phyloP scores from a whole-genome alignment of 2,888 invertebrate genomes.

The Ophion ellenae region DNA sequence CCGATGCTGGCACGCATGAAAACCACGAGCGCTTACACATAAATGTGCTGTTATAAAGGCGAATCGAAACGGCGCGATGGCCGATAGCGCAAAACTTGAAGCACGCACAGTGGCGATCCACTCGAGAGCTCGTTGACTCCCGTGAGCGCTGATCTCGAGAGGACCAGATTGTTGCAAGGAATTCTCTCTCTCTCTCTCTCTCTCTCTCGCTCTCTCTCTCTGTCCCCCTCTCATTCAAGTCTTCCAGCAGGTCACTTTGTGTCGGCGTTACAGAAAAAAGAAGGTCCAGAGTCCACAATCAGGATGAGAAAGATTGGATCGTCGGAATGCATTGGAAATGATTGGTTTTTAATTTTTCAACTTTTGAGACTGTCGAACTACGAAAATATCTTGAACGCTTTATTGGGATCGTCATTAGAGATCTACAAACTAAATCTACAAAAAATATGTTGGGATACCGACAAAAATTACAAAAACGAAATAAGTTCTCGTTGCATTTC shows the following conservation, averaged over 20 bases:
- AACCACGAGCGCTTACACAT: not conserved
- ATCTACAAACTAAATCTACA: no score
- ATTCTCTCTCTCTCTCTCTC: constrained; percentile 41
- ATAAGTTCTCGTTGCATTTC: no score
- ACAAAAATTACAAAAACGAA: not conserved
- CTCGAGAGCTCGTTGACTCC: constrained; percentile 62
- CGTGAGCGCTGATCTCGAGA: constrained; percentile 44
- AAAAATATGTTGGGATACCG: no score
- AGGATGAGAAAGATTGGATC: not conserved
- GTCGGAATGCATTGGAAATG: not conserved
- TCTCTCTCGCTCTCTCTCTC: constrained; percentile 24
- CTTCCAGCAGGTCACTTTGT: not conserved
- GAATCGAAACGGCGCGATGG: constrained; percentile 31
- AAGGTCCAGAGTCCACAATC: not conserved
- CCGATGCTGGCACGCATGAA: not conserved
- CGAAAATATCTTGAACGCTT: no score
- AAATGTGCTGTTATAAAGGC: constrained; percentile 12
- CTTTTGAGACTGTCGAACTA: not conserved
- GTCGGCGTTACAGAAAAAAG: constrained; percentile 12
- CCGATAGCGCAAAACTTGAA: constrained; percentile 56
- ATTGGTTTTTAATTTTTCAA: not conserved
- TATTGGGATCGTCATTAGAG: no score
- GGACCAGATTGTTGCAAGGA: constrained; percentile 54
- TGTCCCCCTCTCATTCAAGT: constrained; percentile 14
- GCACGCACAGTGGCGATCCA: constrained; percentile 42